A percentile compares a stretch with the other conserved stretches of the same genome.
phyloP scores from a whole-genome alignment of 2,113 vertebrate species.

The Lipophrys pholis region DNA sequence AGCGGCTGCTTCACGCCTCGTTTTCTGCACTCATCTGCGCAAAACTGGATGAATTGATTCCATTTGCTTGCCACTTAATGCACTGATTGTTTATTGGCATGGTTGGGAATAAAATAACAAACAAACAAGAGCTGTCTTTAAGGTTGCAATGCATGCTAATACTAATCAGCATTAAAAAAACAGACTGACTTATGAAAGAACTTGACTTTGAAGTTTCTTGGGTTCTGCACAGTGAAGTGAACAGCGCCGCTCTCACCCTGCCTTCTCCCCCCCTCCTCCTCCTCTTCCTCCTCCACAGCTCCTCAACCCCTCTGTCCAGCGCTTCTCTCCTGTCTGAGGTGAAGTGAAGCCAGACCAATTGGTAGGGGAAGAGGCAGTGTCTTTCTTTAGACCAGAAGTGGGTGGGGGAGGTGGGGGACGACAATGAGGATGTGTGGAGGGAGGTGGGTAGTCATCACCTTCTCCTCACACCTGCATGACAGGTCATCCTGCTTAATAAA shows the following conservation, averaged over 20 bases:
- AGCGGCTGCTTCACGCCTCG: constrained; percentile 81
- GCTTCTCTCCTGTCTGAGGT: constrained; percentile 64
- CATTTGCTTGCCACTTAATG: constrained; percentile 81
- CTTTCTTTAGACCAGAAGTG: constrained; percentile 48
- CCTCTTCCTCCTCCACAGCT: constrained; percentile 3
- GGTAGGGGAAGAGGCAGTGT: constrained; percentile 44
- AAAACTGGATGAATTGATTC: constrained; percentile 83
- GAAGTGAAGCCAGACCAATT: constrained; percentile 79
- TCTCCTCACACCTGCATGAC: constrained; percentile 71
- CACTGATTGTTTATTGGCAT: constrained; percentile 80
- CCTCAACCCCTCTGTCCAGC: constrained; percentile 48
- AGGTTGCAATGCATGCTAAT: constrained; percentile 58
- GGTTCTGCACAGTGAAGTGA: constrained; percentile 24
- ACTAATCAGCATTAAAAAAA: constrained; percentile 65
- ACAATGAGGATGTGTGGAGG: constrained; percentile 31
- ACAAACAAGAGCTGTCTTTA: constrained; percentile 64
- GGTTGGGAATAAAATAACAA: constrained; percentile 59
- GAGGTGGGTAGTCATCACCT: constrained; percentile 48
- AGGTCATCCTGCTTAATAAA: constrained; percentile 76
- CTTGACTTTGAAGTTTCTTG: constrained; percentile 60
- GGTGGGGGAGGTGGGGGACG: constrained; percentile 7
- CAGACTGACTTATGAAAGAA: constrained; percentile 47
- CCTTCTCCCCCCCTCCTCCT: neutral
- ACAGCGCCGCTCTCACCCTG: constrained; percentile 17
- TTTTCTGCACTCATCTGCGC: constrained; percentile 81